Evolutionary conservation across 1,140 invertebrate genomes (phyloP).

Genomic region (Physella acuta): DNA sequence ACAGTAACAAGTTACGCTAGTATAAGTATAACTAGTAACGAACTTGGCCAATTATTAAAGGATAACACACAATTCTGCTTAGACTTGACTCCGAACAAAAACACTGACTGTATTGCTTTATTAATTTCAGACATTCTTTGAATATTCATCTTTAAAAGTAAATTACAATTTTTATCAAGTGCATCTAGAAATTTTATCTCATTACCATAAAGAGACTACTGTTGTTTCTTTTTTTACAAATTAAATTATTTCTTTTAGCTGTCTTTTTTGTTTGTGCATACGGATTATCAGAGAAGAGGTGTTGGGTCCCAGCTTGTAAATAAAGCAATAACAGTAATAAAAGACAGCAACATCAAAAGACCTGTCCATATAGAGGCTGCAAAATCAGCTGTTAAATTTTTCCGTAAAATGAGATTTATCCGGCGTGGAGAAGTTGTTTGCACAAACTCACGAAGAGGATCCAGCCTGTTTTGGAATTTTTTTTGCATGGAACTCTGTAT

Average conservation of each 20-base stretch:
- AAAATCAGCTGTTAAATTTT: slow-evolving; percentile 8
- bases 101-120: not conserved
- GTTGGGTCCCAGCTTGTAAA: not conserved
- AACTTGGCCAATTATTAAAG: not conserved
- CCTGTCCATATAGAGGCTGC: slow-evolving; percentile 1
- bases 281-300: slow-evolving; percentile 6
- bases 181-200: not conserved
- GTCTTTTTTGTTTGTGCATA: slow-evolving; percentile 5
- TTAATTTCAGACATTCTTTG: not conserved
- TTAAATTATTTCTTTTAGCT: not conserved
- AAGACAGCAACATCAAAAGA: not conserved
- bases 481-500: not conserved
- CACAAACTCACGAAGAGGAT: not conserved
- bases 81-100: not conserved
- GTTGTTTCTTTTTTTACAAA: not conserved
- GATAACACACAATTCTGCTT: not conserved
- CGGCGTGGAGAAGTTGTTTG: not conserved
- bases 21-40: too few relatives aligned
- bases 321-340: slow-evolving; percentile 1
- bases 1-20: too few relatives aligned
- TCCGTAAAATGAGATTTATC: slow-evolving; percentile 3
- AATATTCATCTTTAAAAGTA: not conserved
- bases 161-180: not conserved
- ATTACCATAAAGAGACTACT: not conserved
- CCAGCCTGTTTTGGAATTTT: not conserved